Evolutionary conservation across 2,113 vertebrate genomes (phyloP), one percentile per base, ranked within the genome.

Genomic region (Gallinago undulata): DNA sequence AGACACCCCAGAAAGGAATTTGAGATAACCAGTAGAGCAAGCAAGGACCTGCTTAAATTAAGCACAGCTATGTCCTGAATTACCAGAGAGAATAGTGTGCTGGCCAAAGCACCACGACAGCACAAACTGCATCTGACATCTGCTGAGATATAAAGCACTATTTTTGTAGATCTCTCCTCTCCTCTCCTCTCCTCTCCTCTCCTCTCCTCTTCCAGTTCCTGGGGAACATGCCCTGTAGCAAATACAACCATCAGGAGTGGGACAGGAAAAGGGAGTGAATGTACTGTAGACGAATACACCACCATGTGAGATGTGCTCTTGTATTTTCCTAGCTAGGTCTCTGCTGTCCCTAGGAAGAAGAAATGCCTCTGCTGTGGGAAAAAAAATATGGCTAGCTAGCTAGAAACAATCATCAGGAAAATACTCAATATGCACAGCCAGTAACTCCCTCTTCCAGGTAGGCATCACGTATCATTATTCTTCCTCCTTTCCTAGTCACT

Each of bases 241-340:
- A 67, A 57, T 15, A 3, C 19, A 72, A 6, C 28, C 72, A 17
- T 30, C n/a, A 59, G 15, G 5, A 35, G 23, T 30, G 39, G 11
- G 35, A 48, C 7, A 37, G 35, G 53, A 68, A 73, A 85, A 31
- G 2, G 6, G 39, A 50, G 33, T 10, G 25, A 78, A 47, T 3
- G 2, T 4, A 1, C 47, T 2, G 3, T 9, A 31, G 47, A 22
- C 11, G 14, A 66, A 7, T 30, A 62, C 7, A 12, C 22, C 11
- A 50, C 18, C 64, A 35, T 4, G 27, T 47, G 13, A 35, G 27
- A 19, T 33, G 11, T 47, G 19, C 12, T 78, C 28, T 59, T 15
- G 13, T 21, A 50, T 78, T 37, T 82, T 83, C 43, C 43, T 86
- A 2, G 31, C 11, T 33, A 43, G 9, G 27, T 41, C 31, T 60